Evolutionary conservation across 2,888 invertebrate genomes (phyloP).

Genomic region (Eucera pruinosa): DNA sequence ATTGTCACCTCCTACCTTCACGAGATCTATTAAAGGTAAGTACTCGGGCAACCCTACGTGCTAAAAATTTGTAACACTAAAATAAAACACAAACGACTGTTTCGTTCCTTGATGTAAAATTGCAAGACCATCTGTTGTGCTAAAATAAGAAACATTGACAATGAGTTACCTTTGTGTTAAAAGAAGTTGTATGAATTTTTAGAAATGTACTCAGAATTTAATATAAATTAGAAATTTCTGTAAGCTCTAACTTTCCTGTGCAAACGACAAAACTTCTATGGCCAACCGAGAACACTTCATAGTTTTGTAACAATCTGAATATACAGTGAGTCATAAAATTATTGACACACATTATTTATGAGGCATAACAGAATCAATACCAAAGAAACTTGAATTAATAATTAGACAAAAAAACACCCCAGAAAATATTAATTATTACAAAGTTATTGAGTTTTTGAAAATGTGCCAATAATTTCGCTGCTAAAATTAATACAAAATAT

Average conservation of each 20-base stretch:
- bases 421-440: no score
- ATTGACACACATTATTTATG: no score
- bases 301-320: no score
- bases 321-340: no score
- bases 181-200: background rate
- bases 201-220: background rate
- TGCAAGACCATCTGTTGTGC: background rate
- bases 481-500: no score
- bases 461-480: no score
- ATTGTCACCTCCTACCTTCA: constrained; percentile 90
- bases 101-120: background rate
- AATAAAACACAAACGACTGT: background rate
- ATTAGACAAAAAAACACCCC: no score
- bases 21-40: constrained; percentile 89
- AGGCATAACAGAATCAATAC: no score
- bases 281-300: background rate
- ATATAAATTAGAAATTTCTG: background rate
- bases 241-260: no score
- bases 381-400: no score
- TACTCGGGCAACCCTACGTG: background rate
- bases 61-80: background rate
- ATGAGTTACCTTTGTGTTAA: background rate
- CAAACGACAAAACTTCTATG: no score
- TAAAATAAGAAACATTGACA: background rate
- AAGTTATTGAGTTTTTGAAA: no score